Base-by-base conservation (phyloP, 2,797 vertebrate species). In the Urocyon cinereoargenteus region DNA sequence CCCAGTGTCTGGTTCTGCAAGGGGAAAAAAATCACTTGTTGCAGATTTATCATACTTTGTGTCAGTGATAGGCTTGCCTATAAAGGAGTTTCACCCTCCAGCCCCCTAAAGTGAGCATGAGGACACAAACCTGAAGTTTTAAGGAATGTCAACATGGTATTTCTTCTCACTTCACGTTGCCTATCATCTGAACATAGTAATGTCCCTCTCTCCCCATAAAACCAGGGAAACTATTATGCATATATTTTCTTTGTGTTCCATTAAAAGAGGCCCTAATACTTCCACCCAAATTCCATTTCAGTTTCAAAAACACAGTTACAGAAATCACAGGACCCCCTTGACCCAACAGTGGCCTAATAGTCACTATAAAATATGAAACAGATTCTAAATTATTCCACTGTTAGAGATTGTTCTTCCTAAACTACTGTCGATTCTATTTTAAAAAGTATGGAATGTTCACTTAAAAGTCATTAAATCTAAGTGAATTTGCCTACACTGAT, bases 401-500 rank as follows among this genome's bases (percentile, higher is more conserved):
- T 45, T 45, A 45, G 40, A 8, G 77, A 90, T 95, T 83, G 87
- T 83, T 79, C 45, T 85, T 53, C 51, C 72, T 95, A 88, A 95
- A 90, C 45, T 64, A 90, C 45, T 86, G 45, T 95, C 94, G 83
- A 89, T 86, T 90, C n/a, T 92, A 24, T 91, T 79, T 79, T n/a
- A 11, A 57, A 87, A 94, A 93, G 64, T 78, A 81, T 73, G 77
- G 57, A 78, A 72, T 90, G 68, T 92, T 97, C 57, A 36, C 68
- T 97, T 97, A 66, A 91, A 94, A 70, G 31, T 91, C 73, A 28
- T 5, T 81, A 75, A 94, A 86, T 92, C 51, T 49, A 92, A 96
- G 21, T 61, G 19, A 77, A 96, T 75, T 84, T 85, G 45, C 49
- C 49, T 45, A 72, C 55, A 19, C 14, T 79, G 64, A 93, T 78